Base-by-base conservation (phyloP, 2,888 invertebrate genomes). In the Nebria brevicollis region DNA sequence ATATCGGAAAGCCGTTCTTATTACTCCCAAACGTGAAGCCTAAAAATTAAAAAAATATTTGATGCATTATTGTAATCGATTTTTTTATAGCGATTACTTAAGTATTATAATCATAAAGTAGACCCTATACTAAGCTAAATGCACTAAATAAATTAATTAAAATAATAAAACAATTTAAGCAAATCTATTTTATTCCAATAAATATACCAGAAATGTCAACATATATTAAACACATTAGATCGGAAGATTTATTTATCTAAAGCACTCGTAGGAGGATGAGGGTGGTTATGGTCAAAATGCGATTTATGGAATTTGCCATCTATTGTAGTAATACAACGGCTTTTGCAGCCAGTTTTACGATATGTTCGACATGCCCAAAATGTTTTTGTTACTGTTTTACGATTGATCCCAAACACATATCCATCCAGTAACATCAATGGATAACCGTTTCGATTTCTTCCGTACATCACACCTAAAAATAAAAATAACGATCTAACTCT, bases 331-430 rank as follows among this genome's bases (percentile, higher is more conserved):
- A 85, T 85, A 78, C 86, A 85, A 13, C 86, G 83, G 15, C 84
- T 84, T 82, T 85, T 85, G 75, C 87, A 87, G 82, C 85, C 86
- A 20, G 85, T 85, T 76, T 85, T 86, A 66, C 85, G 84, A 78
- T 86, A 87, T 72, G 85, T 83, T 0, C 85, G 82, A 75, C 87
- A 87, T 13, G 86, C 85, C 87, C 87, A 87, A 83, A 87, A 87
- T 25, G 85, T 85, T 20, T 84, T 84, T 54, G 11, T 54, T 54
- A 13, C 54, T 11, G 54, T 54, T 20, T 83, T 83, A n/a, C 20
- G 77, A 68, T 26, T 77, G 68, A 43, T 70, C 70, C 66, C 66
- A 15, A 70, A 77, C 15, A 77, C 70, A 20, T 42, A 77, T 68
- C 77, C 77, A 20, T 77, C 66, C 54, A 54, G 13, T 2, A 7